Evolutionary conservation across 2,113 vertebrate species (phyloP).

Genomic region (Hemiprocne comata): DNA sequence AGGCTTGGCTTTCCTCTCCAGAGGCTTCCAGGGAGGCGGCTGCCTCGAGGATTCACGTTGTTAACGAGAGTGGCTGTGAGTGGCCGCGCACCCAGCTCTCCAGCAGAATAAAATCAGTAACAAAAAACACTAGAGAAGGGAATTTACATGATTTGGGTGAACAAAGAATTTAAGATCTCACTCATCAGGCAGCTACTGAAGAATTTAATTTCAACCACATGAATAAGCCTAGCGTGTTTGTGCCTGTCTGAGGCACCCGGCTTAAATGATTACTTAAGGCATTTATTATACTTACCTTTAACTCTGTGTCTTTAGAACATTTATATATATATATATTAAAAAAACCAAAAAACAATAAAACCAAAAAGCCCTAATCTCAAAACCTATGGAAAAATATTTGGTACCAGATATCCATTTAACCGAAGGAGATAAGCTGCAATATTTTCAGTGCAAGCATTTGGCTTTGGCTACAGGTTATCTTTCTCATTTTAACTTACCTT

Average conservation of each 20-base stretch:
- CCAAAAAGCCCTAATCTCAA: no score
- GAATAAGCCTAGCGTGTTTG: background rate
- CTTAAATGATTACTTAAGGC: background rate
- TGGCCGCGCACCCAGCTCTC: background rate
- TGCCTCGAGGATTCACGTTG: fast-evolving
- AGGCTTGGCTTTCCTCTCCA: background rate
- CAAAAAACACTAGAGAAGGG: background rate
- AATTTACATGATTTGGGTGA: background rate
- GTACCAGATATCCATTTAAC: background rate
- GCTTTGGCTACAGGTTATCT: background rate
- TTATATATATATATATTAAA: no score
- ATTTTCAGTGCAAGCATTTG: background rate
- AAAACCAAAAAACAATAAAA: background rate
- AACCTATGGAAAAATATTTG: background rate
- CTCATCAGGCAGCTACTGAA: background rate
- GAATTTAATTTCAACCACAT: background rate
- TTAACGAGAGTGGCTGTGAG: background rate
- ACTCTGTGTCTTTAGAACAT: background rate
- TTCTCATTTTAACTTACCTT: background rate
- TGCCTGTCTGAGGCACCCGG: constrained; percentile 1
- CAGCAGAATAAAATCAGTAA: background rate
- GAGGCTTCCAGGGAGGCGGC: background rate
- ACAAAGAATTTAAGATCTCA: background rate
- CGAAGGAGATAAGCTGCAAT: background rate
- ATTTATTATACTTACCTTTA: background rate